Base-by-base conservation (phyloP, 2,797 vertebrate species). In the Cryptoprocta ferox region DNA sequence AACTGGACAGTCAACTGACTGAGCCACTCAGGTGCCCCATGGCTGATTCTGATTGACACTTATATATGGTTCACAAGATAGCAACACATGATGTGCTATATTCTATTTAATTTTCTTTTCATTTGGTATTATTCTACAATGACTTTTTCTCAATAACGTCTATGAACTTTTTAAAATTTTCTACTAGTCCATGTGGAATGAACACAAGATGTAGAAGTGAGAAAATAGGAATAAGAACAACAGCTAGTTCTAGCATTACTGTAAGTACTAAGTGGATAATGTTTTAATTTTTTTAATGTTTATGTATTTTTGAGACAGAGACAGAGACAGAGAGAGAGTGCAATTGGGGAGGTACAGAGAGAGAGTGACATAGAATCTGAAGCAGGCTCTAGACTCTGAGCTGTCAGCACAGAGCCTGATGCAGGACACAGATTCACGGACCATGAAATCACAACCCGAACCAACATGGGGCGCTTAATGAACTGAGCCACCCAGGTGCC, bases 51-150 rank as follows among this genome's bases (percentile, higher is more conserved):
- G 26, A 71, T 2, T 75, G 35, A 59, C 80, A 7, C 5, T 42
- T 88, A 94, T 42, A 81, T 95, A 91, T 59, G 66, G 56, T 68
- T 88, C 8, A 85, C 1, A 59, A 59, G 78, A 32, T 21, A 82
- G 65, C 61, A 68, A 86, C 70, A 78, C 4, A 42, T 3, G 16
- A 50, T 63, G 6, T 32, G 39, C 30, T 81, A 61, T 73, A 50
- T 45, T 80, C n/a, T 76, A 66, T 37, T 97, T 61, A 73, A 61
- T 53, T 78, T 88, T 56, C 9, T 75, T 79, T 79, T 71, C 30
- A 61, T 66, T 85, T 81, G 61, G 37, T 28, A 73, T 91, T 93
- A 79, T 93, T 95, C 42, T 93, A 82, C 28, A 48, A 82, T 81
- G 37, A 82, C 9, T 75, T 91, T 66, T 91, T 68, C 56, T 86